Base-by-base conservation (phyloP, 1,140 invertebrate genomes). In the Halyomorpha halys region DNA sequence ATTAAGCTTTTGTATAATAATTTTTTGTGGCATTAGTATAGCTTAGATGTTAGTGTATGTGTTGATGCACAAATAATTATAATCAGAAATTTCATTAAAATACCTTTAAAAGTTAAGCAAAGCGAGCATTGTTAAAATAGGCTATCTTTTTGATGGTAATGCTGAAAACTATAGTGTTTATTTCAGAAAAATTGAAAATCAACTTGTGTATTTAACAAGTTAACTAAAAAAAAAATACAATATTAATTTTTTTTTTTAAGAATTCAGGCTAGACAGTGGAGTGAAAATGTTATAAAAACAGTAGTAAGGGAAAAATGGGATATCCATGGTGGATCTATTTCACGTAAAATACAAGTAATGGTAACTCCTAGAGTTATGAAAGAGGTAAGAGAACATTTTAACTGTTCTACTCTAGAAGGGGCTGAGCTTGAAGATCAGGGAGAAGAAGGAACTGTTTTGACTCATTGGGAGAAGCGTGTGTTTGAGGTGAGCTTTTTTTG, bases 351-450 rank as follows among this genome's bases (percentile, higher is more conserved):
- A 69, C 84, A 91, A 71, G 88, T 97, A 83, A 85, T 98, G 68
- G 92, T 97, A 16, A 97, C 94, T 0, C 94, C 94, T 0, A 81
- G 85, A 49, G 95, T 98, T 2, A 84, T 87, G 19, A 80, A 81
- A 65, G 90, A 92, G 79, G 92, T 92, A 13, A 78, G 91, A 34
- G 77, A 81, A 16, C 96, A 99, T 76, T 99, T 98, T 73, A 85
- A 88, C 73, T 99, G 97, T 74, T 77, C 83, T 0, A 77, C 80
- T 59, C 75, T 99, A 23, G 95, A 98, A 78, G 97, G 97, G 0
- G 97, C 95, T 1, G 97, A 99, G 74, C 75, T 99, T 44, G 97
- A 99, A 78, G 93, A 99, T 77, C 97, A 99, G 78, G 95, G 95
- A 0, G 92, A 91, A 65, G 91, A 98, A 70, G 97, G 97, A 13